Evolutionary conservation across 1,140 invertebrate species (phyloP), one percentile per base, ranked within the genome.

Genomic region (Meloidogyne hapla): DNA sequence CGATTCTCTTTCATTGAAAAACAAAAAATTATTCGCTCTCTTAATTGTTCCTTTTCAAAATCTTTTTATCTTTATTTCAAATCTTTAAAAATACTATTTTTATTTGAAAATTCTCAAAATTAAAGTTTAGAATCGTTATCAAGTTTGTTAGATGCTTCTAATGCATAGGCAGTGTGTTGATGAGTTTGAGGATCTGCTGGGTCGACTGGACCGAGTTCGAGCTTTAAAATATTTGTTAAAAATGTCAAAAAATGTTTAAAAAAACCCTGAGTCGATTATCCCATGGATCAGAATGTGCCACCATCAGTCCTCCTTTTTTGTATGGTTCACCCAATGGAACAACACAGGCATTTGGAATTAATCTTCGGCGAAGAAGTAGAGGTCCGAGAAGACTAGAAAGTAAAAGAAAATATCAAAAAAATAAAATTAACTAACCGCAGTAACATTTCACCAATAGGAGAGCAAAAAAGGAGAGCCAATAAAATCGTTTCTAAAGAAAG

Each of bases 391-490:
- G 56, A n/a, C 63, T 23, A 66, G 12, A 18, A 33, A 23, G 13
- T 15, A 64, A 23, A 26, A 2, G 48, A 23, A 15, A 18, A 78
- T 61, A 5, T 42, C 40, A 18, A 13, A 18, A 4, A 18, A 48
- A 18, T 18, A 48, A 48, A 48, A 48, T 48, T n/a, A 56, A 18
- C 48, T n/a, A n/a, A 56, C 42, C 75, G 69, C 18, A 83, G 75
- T 75, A 83, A 48, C 40, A 83, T 72, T 69, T 83, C 79, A 1
- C 79, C 81, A 26, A 83, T 71, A 5, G 81, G 83, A 61, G 83
- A 83, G 13, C 80, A 85, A 26, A 85, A 62, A 38, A 83, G 25
- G 25, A 81, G 74, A 33, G 62, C 63, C 9, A 82, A 69, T 38
- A 83, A 62, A 64, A 66, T 25, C 18, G 21, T 61, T 62, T 74